Evolutionary conservation across 2,888 invertebrate genomes (phyloP), one percentile per base, ranked within the genome.

Genomic region (Tachystola acroxantha): DNA sequence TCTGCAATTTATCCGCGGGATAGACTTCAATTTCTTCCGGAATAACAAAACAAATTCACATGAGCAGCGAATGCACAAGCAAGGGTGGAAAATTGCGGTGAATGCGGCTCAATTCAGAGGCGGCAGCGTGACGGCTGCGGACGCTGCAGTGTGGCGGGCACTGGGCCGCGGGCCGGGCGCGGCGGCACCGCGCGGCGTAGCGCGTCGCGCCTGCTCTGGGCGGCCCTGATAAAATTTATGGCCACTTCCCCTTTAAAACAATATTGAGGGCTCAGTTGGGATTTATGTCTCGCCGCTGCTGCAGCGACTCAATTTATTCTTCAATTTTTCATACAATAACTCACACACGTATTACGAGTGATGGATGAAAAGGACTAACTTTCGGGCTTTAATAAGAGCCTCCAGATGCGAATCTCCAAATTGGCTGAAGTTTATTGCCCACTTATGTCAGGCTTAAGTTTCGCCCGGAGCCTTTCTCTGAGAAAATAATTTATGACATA

Each of bases 211-310:
- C 68, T 51, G 62, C 60, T 58, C 75, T 82, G 82, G 73, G 75
- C 78, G 74, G 76, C 75, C 78, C 79, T 82, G 86, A 86, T 86
- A 86, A 85, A 87, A 88, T 88, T 88, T 88, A 88, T 88, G 86
- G 84, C 84, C 81, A 84, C 85, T 82, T 85, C 84, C 86, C 82
- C 85, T 87, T 88, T 88, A 88, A 88, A 87, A 88, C 88, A 88
- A 88, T 88, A 88, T 88, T 87, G 87, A 86, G 85, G 87, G 87
- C 85, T 86, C 87, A 81, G 85, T 84, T 84, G 82, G 85, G 86
- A 86, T 86, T 86, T 86, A 86, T 86, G 84, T 84, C 85, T 85
- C 80, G 85, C 84, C 81, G 84, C 82, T 75, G 81, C 76, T 82
- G 85, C 85, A 86, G 84, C 85, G 86, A 86, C 86, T 85, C 86